Evolutionary conservation across 2,113 vertebrate genomes (phyloP).

Genomic region (Sinocyclocheilus rhinocerous): DNA sequence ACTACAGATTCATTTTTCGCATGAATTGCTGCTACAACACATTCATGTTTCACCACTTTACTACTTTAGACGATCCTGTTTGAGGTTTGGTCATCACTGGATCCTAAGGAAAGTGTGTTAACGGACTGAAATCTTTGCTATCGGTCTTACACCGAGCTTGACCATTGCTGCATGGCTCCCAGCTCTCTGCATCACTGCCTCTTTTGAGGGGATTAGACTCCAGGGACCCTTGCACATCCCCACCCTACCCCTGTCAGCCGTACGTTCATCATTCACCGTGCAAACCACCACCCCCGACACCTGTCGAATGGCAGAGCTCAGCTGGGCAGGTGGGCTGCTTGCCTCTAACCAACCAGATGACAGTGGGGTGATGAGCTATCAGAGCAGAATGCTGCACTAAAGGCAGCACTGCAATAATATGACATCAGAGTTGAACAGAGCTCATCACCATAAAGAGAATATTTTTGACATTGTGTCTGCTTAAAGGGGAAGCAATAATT

Average conservation of each 20-base stretch:
- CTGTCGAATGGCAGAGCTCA: constrained; percentile 33
- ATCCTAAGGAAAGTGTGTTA: constrained; percentile 44
- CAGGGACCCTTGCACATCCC: constrained; percentile 53
- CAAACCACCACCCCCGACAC: constrained; percentile 33
- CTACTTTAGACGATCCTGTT: not conserved
- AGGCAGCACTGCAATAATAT: not conserved
- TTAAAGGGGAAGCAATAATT: not conserved
- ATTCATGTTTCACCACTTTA: not conserved
- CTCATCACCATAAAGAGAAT: not conserved
- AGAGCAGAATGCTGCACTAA: not conserved
- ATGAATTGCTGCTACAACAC: not conserved
- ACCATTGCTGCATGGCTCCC: constrained; percentile 37
- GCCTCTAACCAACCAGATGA: constrained; percentile 22
- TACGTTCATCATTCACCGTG: constrained; percentile 65
- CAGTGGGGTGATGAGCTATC: constrained; percentile 14
- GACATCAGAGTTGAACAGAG: not conserved
- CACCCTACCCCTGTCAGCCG: constrained; percentile 62
- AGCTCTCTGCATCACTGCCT: constrained; percentile 72
- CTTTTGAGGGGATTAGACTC: constrained; percentile 73
- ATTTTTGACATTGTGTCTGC: not conserved
- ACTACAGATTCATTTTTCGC: not conserved
- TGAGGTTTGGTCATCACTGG: not conserved
- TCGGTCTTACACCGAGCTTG: constrained; percentile 24
- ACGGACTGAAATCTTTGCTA: constrained; percentile 50
- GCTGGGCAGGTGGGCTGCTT: not conserved